Evolutionary conservation across 2,888 invertebrate species (phyloP).

Genomic region (Clostera curtula): DNA sequence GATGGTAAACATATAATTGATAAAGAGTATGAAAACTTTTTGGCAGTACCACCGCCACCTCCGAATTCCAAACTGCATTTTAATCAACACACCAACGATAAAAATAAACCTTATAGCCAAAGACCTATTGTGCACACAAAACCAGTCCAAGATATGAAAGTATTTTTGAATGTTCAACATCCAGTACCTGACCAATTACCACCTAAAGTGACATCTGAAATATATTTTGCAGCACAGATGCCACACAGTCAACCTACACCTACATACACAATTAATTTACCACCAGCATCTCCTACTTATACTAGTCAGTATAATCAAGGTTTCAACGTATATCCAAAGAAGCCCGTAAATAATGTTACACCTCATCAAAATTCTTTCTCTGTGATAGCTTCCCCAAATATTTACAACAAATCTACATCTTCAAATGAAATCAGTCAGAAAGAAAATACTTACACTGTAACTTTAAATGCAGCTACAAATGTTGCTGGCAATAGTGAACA

Average conservation of each 20-base stretch:
- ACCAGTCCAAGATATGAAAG: slow-evolving; percentile 65
- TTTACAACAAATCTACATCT: slow-evolving; percentile 35
- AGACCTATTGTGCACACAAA: slow-evolving; percentile 57
- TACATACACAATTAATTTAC: slow-evolving; percentile 59
- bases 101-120: slow-evolving; percentile 50
- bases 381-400: slow-evolving; percentile 30
- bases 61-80: slow-evolving; percentile 43
- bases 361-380: slow-evolving; percentile 30
- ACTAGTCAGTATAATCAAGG: slow-evolving; percentile 25
- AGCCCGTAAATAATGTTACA: slow-evolving; percentile 17
- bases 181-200: slow-evolving; percentile 53
- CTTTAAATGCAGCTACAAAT: slow-evolving; percentile 56
- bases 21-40: slow-evolving; percentile 65
- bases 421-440: slow-evolving; percentile 32
- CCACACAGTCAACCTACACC: slow-evolving; percentile 51
- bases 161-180: slow-evolving; percentile 62
- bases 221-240: slow-evolving; percentile 64
- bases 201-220: slow-evolving; percentile 67
- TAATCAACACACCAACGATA: slow-evolving; percentile 46
- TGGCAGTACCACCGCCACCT: slow-evolving; percentile 67
- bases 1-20: slow-evolving; percentile 54
- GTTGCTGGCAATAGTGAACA: slow-evolving; percentile 47
- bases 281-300: slow-evolving; percentile 30
- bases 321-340: slow-evolving; percentile 12
- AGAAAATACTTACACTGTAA: slow-evolving; percentile 50